Base-by-base conservation (phyloP, 1,140 invertebrate species). In the Lepidostoma basale region DNA sequence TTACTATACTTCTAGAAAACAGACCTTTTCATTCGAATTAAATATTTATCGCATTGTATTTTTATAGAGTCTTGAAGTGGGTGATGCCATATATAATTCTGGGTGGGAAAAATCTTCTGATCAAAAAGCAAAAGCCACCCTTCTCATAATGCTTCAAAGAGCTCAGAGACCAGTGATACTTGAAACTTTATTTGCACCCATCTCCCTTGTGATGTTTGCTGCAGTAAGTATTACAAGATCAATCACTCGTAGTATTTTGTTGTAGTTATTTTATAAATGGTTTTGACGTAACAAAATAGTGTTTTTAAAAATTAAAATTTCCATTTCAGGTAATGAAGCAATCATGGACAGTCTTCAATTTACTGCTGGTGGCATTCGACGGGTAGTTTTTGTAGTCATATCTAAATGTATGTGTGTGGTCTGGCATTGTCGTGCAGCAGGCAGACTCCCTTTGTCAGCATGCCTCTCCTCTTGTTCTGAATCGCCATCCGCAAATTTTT, bases 331-430 rank as follows among this genome's bases (percentile, higher is more conserved):
- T 66, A 2, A 23, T 8, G 30, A 45, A 68, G 36, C 45, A 52
- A 26, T 40, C 69, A n/a, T 71, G 69, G 69, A 68, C 64, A 9
- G 12, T 64, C 2, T 64, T 71, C 40, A 71, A 71, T 39, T 16
- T 71, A 3, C 33, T 68, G 10, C n/a, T n/a, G n/a, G n/a, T n/a
- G n/a, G n/a, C n/a, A n/a, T n/a, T n/a, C n/a, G n/a, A n/a, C n/a
- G n/a, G n/a, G n/a, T n/a, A n/a, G n/a, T n/a, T n/a, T n/a, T n/a
- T n/a, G n/a, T n/a, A n/a, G n/a, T n/a, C n/a, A n/a, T n/a, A n/a
- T n/a, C n/a, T n/a, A n/a, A n/a, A n/a, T n/a, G n/a, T n/a, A n/a
- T n/a, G n/a, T n/a, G n/a, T n/a, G n/a, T n/a, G n/a, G n/a, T n/a
- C n/a, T n/a, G n/a, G n/a, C n/a, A n/a, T n/a, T n/a, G n/a, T n/a